These are phyloP conservation scores for Exephanes ischioxanthus DNA, from an alignment of 2,888 invertebrate species.

Conservation along the genomic window DNA sequence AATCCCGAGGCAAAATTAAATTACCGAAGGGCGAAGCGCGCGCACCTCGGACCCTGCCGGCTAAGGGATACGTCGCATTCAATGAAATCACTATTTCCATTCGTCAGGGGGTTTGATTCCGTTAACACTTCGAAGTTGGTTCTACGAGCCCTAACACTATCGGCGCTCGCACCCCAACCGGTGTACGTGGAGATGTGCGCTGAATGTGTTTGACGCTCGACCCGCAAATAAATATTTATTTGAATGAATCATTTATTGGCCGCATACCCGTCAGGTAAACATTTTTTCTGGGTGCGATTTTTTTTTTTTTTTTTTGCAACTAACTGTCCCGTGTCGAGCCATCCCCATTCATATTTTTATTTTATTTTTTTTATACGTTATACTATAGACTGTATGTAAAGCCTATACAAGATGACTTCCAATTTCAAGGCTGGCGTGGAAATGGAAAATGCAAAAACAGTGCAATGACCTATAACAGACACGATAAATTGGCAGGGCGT, in stretches of 20 bases:
- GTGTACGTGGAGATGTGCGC: no score
- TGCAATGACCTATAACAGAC: neutral
- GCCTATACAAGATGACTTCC: neutral
- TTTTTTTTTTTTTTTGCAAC: neutral
- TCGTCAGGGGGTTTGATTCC: neutral
- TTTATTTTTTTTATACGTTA: no score
- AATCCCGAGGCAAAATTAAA: constrained; percentile 42
- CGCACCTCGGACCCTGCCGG: constrained; percentile 18
- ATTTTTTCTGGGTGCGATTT: neutral
- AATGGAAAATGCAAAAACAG: neutral
- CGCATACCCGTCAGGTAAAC: neutral
- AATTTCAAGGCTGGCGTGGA: neutral
- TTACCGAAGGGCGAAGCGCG: constrained; percentile 38
- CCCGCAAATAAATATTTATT: neutral
- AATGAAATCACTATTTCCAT: neutral
- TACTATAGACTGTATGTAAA: neutral
- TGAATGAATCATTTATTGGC: neutral
- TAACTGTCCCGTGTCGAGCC: no score
- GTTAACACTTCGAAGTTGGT: neutral
- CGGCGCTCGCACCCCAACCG: neutral
- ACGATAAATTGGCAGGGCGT: neutral
- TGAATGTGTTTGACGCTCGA: neutral
- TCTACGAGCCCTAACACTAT: neutral
- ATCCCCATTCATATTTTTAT: no score
- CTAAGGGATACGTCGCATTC: constrained; percentile 21